These are phyloP conservation scores for Pantherophis alleghaniensis DNA, from an alignment of 2,797 vertebrate genomes.

Conservation along the genomic window DNA sequence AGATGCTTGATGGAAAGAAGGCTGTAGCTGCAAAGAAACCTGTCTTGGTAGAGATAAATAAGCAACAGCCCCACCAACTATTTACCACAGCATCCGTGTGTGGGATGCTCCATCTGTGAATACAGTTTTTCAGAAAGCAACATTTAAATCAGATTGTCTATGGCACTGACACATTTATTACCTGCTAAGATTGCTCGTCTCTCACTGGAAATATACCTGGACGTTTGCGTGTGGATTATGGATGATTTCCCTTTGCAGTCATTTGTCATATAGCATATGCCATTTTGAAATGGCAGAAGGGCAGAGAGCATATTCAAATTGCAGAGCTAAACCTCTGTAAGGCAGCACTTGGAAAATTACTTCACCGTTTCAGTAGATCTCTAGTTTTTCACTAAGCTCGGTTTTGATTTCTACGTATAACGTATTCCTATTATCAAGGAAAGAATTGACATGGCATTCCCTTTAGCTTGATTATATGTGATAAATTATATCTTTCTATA, in stretches of 20 bases:
- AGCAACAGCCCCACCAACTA: conserved; percentile 13
- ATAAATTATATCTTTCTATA: neutral
- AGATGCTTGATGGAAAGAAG: neutral
- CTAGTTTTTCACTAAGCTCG: neutral
- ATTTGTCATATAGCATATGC: conserved; percentile 9
- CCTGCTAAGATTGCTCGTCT: neutral
- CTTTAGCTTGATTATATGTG: neutral
- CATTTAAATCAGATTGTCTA: conserved; percentile 47
- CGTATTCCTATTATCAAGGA: neutral
- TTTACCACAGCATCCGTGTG: conserved; percentile 57
- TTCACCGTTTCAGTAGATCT: neutral
- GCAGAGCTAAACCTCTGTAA: neutral
- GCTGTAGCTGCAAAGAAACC: conserved; percentile 16
- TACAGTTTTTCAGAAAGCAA: conserved; percentile 56
- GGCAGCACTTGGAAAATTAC: neutral
- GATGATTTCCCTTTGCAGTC: conserved; percentile 19
- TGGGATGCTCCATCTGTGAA: conserved; percentile 57
- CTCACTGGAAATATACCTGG: neutral
- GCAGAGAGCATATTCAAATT: conserved; percentile 1
- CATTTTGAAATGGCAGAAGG: conserved; percentile 8
- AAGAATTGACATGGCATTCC: neutral
- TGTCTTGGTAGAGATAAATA: conserved; percentile 26
- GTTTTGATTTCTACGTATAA: neutral
- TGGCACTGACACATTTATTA: neutral
- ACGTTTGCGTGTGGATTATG: neutral